Evolutionary conservation across 2,113 vertebrate species (phyloP).

Genomic region (Calyptommatus sinebrachiatus): DNA sequence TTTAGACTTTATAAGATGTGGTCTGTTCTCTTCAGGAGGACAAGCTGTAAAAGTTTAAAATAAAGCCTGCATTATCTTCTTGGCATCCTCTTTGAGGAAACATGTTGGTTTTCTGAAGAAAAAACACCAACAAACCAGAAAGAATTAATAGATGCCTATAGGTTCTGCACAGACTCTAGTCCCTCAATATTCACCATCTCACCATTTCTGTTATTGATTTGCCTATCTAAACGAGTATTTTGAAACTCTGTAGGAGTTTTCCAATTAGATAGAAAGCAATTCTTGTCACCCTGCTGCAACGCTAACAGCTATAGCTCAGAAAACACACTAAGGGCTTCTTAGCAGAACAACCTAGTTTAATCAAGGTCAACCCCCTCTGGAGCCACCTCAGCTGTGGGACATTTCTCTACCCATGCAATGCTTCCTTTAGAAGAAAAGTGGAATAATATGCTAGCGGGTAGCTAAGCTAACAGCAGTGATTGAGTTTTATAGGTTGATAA

Average conservation of each 20-base stretch:
- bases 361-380: conserved; percentile 59
- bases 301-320: conserved; percentile 63
- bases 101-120: not conserved
- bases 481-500: not conserved
- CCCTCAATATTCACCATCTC: conserved; percentile 47
- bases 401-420: conserved; percentile 32
- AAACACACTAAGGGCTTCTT: conserved; percentile 53
- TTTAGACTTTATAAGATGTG: not conserved
- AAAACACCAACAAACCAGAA: conserved; percentile 20
- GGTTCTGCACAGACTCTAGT: conserved; percentile 36
- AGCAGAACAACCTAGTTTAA: conserved; percentile 68
- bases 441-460: conserved; percentile 26
- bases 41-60: not conserved
- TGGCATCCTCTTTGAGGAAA: conserved; percentile 5
- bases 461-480: not conserved
- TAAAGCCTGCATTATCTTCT: not conserved
- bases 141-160: conserved; percentile 60
- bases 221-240: conserved; percentile 72
- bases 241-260: conserved; percentile 74
- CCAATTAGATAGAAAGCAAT: conserved; percentile 81
- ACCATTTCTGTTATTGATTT: conserved; percentile 74
- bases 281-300: conserved; percentile 65
- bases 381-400: conserved; percentile 47
- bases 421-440: conserved; percentile 34
- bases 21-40: not conserved